phyloP scores from a whole-genome alignment of 2,113 vertebrate genomes.

The Sylvietta virens region DNA sequence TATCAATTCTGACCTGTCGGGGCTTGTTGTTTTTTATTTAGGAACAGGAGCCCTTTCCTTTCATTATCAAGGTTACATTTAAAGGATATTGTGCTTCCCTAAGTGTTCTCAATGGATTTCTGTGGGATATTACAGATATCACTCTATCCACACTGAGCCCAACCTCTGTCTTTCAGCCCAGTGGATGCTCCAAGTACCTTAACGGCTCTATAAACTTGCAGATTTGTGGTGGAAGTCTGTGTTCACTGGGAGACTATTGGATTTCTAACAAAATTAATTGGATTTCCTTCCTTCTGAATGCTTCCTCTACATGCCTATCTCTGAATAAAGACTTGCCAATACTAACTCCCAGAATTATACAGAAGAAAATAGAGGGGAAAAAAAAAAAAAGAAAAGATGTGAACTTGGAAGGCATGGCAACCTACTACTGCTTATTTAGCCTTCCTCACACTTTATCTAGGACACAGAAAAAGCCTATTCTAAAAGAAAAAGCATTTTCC shows the following conservation, averaged over 20 bases:
- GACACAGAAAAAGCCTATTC: constrained; percentile 42
- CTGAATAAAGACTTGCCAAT: constrained; percentile 37
- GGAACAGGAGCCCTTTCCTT: constrained; percentile 40
- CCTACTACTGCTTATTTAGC: constrained; percentile 34
- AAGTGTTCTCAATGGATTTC: constrained; percentile 44
- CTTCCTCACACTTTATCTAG: constrained; percentile 31
- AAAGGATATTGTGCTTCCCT: constrained; percentile 41
- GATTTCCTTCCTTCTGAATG: constrained; percentile 48
- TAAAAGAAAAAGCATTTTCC: constrained; percentile 41
- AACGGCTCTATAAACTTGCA: constrained; percentile 41
- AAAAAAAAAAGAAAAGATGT: not conserved
- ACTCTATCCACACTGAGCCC: not conserved
- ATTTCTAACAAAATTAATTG: constrained; percentile 49
- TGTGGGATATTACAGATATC: constrained; percentile 37
- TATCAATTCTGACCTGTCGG: constrained; percentile 15
- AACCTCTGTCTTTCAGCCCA: not conserved
- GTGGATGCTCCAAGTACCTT: not conserved
- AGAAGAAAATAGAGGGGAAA: not conserved
- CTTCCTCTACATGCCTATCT: not conserved
- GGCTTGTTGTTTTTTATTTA: constrained; percentile 57
- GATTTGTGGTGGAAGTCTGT: not conserved
- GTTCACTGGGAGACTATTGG: constrained; percentile 13
- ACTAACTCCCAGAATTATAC: constrained; percentile 37
- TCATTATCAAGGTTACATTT: constrained; percentile 56
- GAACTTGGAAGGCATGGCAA: constrained; percentile 10